Percentiles rank a stretch among this genome's conserved stretches.
These are phyloP conservation scores for Onychomys leucogaster DNA, from an alignment of 2,797 vertebrate genomes.

Conservation along the genomic window DNA sequence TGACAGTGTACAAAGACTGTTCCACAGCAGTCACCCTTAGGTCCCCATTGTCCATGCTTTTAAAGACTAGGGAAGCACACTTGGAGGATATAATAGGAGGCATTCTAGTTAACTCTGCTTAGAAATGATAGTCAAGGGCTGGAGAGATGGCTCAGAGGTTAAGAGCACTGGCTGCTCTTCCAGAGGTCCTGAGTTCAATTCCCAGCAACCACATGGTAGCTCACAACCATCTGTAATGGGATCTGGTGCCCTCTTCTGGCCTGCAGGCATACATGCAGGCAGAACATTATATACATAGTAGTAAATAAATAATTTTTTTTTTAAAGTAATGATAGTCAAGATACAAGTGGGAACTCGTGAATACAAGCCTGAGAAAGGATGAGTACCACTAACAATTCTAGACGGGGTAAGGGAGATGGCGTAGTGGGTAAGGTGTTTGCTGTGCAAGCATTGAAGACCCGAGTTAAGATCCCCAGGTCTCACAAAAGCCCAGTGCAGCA, in stretches of 20 bases:
- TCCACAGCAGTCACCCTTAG: background rate
- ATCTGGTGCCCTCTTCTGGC: too few species aligned
- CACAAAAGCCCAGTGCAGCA: too few species aligned
- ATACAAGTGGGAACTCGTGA: background rate
- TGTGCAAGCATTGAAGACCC: background rate
- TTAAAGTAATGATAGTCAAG: background rate
- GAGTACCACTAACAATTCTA: background rate
- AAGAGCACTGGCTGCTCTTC: too few species aligned
- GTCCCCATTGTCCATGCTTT: background rate
- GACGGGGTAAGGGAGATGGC: background rate
- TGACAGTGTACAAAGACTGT: background rate
- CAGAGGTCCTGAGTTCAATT: too few species aligned
- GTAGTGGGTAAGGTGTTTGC: background rate
- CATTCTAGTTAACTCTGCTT: background rate
- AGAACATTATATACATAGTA: too few species aligned
- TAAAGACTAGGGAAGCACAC: background rate
- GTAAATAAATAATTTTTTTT: too few species aligned
- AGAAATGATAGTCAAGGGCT: background rate
- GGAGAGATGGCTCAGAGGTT: too few species aligned
- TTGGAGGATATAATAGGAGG: background rate
- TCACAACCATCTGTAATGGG: too few species aligned
- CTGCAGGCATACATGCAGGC: too few species aligned
- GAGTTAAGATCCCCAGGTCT: background rate
- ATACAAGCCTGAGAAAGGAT: background rate
- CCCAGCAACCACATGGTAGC: too few species aligned